These are phyloP conservation scores for human (Homo sapiens) DNA, from an alignment of 2,113 vertebrate species.

Conservation along the genomic window DNA sequence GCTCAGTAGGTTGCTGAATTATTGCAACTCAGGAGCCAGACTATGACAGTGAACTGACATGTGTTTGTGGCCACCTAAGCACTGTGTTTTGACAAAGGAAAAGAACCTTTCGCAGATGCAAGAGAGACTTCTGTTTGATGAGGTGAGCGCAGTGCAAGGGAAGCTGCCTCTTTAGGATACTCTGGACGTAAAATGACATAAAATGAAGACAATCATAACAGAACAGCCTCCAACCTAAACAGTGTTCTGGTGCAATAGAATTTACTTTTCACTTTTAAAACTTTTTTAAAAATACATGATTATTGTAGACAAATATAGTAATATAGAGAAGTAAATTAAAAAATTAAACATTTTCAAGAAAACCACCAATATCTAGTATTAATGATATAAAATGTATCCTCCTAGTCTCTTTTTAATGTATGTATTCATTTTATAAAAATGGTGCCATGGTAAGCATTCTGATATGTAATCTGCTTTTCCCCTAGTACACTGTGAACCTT, in stretches of 20 bases:
- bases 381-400: background rate
- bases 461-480: background rate
- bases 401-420: background rate
- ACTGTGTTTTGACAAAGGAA: background rate
- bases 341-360: background rate
- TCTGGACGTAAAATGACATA: background rate
- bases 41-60: background rate
- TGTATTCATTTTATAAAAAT: conserved; percentile 13
- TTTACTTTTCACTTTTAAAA: conserved; percentile 29
- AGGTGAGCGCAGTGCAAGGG: background rate
- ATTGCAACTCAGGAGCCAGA: background rate
- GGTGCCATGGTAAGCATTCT: background rate
- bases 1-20: background rate
- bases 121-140: background rate
- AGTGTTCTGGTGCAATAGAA: background rate
- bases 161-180: background rate
- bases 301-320: background rate
- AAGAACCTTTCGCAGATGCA: background rate
- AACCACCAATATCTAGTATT: background rate
- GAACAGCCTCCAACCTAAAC: background rate
- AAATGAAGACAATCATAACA: background rate
- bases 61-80: background rate
- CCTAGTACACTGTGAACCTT: background rate
- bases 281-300: background rate
- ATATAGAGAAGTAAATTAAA: background rate